Conservation (phyloP, 2,888 invertebrate species). For the Saturnia japonica region DNA sequence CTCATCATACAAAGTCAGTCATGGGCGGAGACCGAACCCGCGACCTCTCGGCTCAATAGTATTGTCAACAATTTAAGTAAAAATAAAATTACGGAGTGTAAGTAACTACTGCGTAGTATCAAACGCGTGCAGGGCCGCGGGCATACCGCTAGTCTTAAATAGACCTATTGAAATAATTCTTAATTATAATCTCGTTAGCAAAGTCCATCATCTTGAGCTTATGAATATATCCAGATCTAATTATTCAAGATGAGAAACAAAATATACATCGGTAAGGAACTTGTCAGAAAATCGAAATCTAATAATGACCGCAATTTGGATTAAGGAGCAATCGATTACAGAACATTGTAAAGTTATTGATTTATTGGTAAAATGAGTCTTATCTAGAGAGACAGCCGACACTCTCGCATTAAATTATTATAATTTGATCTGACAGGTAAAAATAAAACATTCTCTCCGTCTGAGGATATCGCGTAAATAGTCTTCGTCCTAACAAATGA, state of each 20-base stretch:
- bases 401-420: constrained; percentile 16
- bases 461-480: constrained; percentile 26
- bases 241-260: background rate
- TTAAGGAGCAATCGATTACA: background rate
- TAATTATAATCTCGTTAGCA: constrained; percentile 2
- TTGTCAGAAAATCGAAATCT: background rate
- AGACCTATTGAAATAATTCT: background rate
- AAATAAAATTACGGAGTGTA: too few species aligned
- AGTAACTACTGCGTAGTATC: too few species aligned
- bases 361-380: background rate
- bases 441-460: constrained; percentile 32
- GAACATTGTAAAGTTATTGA: background rate
- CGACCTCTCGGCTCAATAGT: too few species aligned
- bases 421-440: constrained; percentile 23
- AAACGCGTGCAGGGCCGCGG: too few species aligned
- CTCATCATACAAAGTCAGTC: too few species aligned
- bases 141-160: too few species aligned
- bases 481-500: constrained; percentile 29
- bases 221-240: constrained; percentile 1
- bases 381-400: background rate
- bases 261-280: background rate
- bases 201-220: constrained; percentile 1
- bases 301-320: background rate
- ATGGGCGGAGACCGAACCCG: too few species aligned
- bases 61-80: too few species aligned